Conservation (phyloP, 2,888 invertebrate genomes). For the Scaptomyza caliginosa region DNA sequence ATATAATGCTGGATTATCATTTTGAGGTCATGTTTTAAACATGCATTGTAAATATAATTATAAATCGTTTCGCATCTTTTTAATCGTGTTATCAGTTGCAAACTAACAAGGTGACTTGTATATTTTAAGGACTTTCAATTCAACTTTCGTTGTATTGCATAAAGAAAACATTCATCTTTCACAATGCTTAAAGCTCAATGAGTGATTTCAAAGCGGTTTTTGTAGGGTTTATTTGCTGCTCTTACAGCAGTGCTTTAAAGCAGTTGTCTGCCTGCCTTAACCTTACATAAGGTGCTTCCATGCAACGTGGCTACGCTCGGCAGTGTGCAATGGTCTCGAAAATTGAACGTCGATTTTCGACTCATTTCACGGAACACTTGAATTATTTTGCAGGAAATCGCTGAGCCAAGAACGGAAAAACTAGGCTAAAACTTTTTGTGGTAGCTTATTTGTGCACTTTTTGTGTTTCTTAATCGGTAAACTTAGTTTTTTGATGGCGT, state of each 20-base stretch:
- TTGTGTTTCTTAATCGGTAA: conserved; percentile 57
- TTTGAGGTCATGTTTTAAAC: neutral
- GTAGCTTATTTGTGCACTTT: conserved; percentile 41
- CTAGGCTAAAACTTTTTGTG: conserved; percentile 5
- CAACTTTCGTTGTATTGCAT: no score
- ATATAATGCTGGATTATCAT: neutral
- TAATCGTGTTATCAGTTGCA: neutral
- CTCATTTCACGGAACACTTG: conserved; percentile 83
- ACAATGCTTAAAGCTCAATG: no score
- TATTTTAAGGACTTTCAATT: no score
- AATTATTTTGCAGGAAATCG: conserved; percentile 62
- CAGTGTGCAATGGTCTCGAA: conserved; percentile 80
- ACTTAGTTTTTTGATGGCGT: conserved; percentile 57
- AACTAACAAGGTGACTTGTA: no score
- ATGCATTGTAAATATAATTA: neutral
- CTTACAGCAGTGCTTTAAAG: conserved; percentile 11
- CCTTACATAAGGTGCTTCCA: conserved; percentile 13
- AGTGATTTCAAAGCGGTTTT: conserved; percentile 14
- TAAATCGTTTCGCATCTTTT: neutral
- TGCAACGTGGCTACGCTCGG: conserved; percentile 14
- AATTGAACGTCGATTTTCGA: conserved; percentile 83
- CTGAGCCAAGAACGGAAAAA: conserved; percentile 1
- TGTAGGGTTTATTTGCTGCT: neutral
- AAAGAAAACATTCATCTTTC: no score
- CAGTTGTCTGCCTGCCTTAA: conserved; percentile 13